Evolutionary conservation across 2,888 invertebrate species (phyloP), one percentile per base, ranked within the genome.

Genomic region (Notodromas monacha): DNA sequence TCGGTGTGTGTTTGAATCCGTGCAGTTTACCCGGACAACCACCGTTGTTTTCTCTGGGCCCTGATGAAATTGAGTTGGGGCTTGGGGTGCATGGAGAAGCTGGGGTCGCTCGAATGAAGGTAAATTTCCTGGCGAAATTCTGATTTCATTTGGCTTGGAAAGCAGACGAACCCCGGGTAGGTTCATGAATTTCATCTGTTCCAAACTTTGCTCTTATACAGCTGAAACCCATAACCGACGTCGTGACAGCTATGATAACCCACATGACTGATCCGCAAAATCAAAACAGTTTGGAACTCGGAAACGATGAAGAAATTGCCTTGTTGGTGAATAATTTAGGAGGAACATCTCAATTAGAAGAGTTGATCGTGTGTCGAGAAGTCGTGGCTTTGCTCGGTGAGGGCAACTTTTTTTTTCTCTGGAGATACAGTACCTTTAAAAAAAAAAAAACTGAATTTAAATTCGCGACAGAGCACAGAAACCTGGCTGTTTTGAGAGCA

Each of bases 321-420:
- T 54, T 66, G 5, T 52, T 74, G 39, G 47, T 79, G 4, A 73
- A 74, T 49, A 79, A 77, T 46, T 52, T 72, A 31, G 74, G 76
- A 14, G 62, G 61, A 2, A 56, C 68, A 0, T 65, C 68, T 2
- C 58, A 65, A 35, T 43, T 74, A 33, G 76, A 79, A 44, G 61
- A 70, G 52, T 64, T 63, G 38, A 60, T 73, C 30, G 52, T 70
- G 6, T 58, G 60, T 30, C 57, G 57, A 4, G 69, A 70, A 45
- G 55, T 61, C 1, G 54, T 63, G 14, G 46, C 48, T 10, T 63
- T 63, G 43, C 49, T 68, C 28, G 55, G 68, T 67, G 46, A 49
- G 50, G n/a, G n/a, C n/a, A n/a, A n/a, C n/a, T n/a, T n/a, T n/a
- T n/a, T n/a, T n/a, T n/a, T n/a, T n/a, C n/a, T n/a, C n/a, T n/a